Percentiles rank a stretch among this genome's conserved stretches.
phyloP scores from a whole-genome alignment of 2,797 vertebrate species.

The Cyprinodon diabolis region DNA sequence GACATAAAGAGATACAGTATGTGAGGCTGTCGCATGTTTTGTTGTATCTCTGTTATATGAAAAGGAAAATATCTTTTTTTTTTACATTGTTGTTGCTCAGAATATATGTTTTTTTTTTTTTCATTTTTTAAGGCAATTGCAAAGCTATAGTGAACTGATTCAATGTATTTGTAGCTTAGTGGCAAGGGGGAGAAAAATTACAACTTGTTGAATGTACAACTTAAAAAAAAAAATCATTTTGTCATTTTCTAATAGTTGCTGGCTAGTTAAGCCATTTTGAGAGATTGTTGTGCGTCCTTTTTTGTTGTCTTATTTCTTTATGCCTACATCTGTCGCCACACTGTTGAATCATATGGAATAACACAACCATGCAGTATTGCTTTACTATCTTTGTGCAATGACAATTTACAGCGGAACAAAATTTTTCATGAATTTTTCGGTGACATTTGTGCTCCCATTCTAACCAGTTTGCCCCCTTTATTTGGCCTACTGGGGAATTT shows the following conservation, averaged over 20 bases:
- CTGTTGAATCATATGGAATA: constrained; percentile 65
- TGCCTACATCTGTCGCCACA: constrained; percentile 54
- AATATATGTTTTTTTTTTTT: constrained; percentile 68
- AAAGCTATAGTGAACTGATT: constrained; percentile 77
- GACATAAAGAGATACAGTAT: constrained; percentile 59
- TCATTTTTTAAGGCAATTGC: constrained; percentile 64
- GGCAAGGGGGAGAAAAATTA: constrained; percentile 68
- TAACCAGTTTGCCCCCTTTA: constrained; percentile 32
- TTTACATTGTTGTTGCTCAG: constrained; percentile 61
- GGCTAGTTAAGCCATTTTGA: constrained; percentile 64
- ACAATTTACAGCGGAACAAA: constrained; percentile 68
- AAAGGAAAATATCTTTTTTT: constrained; percentile 72
- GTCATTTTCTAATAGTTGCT: constrained; percentile 54
- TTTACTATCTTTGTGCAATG: constrained; percentile 72
- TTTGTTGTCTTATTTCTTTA: constrained; percentile 55
- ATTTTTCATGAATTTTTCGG: constrained; percentile 51
- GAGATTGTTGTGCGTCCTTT: constrained; percentile 52
- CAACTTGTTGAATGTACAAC: constrained; percentile 82
- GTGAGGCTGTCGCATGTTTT: constrained; percentile 64
- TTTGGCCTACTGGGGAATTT: constrained; percentile 60
- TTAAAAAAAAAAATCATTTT: constrained; percentile 62
- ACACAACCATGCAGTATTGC: constrained; percentile 79
- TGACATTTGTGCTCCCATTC: constrained; percentile 41
- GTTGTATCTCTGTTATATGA: constrained; percentile 71
- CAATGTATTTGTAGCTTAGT: constrained; percentile 76